Evolutionary conservation across 2,797 vertebrate species (phyloP).

Genomic region (Sebastiscus albofasciatus): DNA sequence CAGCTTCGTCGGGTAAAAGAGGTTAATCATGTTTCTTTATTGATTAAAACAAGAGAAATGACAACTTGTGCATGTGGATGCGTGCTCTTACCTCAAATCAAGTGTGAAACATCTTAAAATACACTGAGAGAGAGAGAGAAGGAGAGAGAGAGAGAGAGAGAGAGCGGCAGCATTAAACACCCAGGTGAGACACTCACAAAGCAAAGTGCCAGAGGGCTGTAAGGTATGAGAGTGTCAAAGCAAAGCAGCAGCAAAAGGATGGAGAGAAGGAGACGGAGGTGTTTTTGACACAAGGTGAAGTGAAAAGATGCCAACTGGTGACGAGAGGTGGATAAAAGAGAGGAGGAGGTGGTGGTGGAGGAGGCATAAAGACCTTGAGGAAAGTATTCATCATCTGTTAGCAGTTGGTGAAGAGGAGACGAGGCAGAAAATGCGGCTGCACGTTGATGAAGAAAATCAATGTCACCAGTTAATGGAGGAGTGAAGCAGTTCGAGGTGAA

Average conservation of each 20-base stretch:
- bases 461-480: neutral
- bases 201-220: constrained; percentile 21
- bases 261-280: neutral
- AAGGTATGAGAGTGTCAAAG: constrained; percentile 21
- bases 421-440: neutral
- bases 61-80: neutral
- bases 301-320: constrained; percentile 4
- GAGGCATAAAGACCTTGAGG: constrained; percentile 31
- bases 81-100: neutral
- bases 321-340: neutral
- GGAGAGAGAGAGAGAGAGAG: no score
- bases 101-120: constrained; percentile 9
- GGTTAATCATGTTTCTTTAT: neutral
- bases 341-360: neutral
- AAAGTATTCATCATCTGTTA: constrained; percentile 23
- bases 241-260: constrained; percentile 1
- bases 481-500: neutral
- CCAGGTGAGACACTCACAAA: constrained; percentile 24
- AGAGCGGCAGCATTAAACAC: constrained; percentile 9
- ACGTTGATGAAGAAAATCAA: neutral
- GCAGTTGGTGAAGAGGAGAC: constrained; percentile 1
- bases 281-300: constrained; percentile 8
- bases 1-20: no score
- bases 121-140: neutral
- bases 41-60: neutral